Base-by-base conservation (phyloP, 2,888 invertebrate species). In the Philereme vetulata region DNA sequence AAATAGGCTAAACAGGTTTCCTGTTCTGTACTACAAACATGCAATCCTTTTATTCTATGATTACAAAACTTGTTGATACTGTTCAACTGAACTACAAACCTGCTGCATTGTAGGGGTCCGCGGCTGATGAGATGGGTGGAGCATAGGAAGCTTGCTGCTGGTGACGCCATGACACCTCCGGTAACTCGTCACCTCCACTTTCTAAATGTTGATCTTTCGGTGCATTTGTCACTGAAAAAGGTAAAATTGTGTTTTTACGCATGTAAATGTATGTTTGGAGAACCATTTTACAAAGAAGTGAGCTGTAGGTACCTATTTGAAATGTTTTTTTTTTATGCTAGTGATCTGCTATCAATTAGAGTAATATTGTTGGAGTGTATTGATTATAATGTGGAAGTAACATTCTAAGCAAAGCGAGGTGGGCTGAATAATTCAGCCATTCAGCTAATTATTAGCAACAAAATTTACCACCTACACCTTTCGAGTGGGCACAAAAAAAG, bases 171-270 rank as follows among this genome's bases (percentile, higher is more conserved):
- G 95, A 95, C 93, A 95, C 94, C 92, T 95, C 95, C 59, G 89
- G 85, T 90, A 95, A 94, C 91, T 95, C 95, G 91, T 95, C 95
- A 80, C 95, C 95, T 73, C 95, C 95, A 82, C 94, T 90, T 73
- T 93, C 95, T 94, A 95, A 93, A 94, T 95, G 91, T 84, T 90
- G 95, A 90, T 95, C 95, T 93, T 95, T 95, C 90, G 95, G 94
- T 93, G 95, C 95, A 95, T 95, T 95, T 93, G 94, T 94, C 88
- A 94, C 95, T 95, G 87, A 54, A 87, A 81, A 40, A 56, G 33
- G 56, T 49, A 9, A 47, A 32, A 44, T 6, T 34, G 21, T 4
- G 5, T 51, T 11, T 51, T 40, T 36, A 8, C 43, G 35, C 21
- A 48, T 21, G 40, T 33, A 34, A 40, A 55, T 8, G 36, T 44